Percentiles rank a stretch among this genome's conserved stretches.
Evolutionary conservation across 2,113 vertebrate genomes (phyloP).

Genomic region (Podiceps cristatus): DNA sequence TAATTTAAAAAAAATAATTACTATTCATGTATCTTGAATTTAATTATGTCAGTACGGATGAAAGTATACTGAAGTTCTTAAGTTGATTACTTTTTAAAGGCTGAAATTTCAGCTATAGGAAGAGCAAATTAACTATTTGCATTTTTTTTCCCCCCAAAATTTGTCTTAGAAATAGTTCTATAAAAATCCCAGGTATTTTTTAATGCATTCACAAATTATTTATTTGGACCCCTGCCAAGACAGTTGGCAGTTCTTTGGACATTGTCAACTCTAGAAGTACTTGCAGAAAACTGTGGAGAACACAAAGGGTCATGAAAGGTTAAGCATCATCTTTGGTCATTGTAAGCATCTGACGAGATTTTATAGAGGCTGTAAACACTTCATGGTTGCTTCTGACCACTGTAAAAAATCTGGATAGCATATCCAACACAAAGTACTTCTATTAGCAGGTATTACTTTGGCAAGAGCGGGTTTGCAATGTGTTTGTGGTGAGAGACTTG

Average conservation of each 20-base stretch:
- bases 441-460: neutral
- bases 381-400: accelerated
- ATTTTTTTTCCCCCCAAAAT: neutral
- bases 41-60: neutral
- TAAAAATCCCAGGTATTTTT: neutral
- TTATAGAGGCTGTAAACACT: neutral
- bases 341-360: neutral
- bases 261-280: neutral
- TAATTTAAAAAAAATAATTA: neutral
- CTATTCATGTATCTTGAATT: neutral
- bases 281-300: neutral
- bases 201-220: neutral
- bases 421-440: neutral
- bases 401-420: neutral
- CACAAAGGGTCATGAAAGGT: neutral
- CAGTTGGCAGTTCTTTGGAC: neutral
- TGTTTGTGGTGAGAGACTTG: neutral
- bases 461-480: neutral
- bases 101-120: neutral
- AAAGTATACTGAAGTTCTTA: neutral
- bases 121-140: neutral
- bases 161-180: neutral
- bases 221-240: neutral
- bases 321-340: neutral
- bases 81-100: neutral